Base-by-base conservation (phyloP, 2,888 invertebrate genomes). In the Drosophila acutilabella region DNA sequence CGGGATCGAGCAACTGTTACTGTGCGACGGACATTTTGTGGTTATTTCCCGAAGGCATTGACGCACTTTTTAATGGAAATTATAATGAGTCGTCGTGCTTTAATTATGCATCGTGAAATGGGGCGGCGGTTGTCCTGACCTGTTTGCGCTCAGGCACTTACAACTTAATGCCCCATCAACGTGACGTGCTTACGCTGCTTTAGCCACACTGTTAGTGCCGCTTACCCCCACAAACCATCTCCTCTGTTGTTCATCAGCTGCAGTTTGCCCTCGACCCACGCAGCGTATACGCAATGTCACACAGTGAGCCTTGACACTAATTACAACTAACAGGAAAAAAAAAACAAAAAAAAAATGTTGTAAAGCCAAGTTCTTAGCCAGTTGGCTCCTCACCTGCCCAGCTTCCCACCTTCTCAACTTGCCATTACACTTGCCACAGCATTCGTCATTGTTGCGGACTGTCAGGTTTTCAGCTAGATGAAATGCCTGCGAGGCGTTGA, bases 31-130 rank as follows among this genome's bases (percentile, higher is more conserved):
- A 72, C 61, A 53, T 65, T 65, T 62, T 72, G 64, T 47, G 61
- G 57, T 59, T 59, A 56, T 42, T 47, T 47, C 73, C 58, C 20
- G 40, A 18, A 13, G 54, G 47, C 44, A n/a, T 7, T 52, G 52
- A 54, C 62, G 57, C 80, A 66, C 48, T 81, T 84, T 85, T 89
- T 85, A 89, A 85, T 85, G 85, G 85, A 89, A 85, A 85, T 85
- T 85, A 78, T 85, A 89, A 89, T 85, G 87, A 88, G 75, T 50
- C 84, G 76, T 50, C 50, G 71, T 59, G 79, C 81, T 84, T 85
- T 87, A 85, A 88, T 89, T 85, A 89, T 85, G 89, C 79, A 88
- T 73, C 61, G 64, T 65, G 41, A 41, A 40, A 33, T 47, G 53
- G 62, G 30, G 53, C 11, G 62, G 30, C 23, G 33, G 62, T 58